These are phyloP conservation scores for Protophormia terraenovae DNA, from an alignment of 2,888 invertebrate genomes.

Conservation along the genomic window DNA sequence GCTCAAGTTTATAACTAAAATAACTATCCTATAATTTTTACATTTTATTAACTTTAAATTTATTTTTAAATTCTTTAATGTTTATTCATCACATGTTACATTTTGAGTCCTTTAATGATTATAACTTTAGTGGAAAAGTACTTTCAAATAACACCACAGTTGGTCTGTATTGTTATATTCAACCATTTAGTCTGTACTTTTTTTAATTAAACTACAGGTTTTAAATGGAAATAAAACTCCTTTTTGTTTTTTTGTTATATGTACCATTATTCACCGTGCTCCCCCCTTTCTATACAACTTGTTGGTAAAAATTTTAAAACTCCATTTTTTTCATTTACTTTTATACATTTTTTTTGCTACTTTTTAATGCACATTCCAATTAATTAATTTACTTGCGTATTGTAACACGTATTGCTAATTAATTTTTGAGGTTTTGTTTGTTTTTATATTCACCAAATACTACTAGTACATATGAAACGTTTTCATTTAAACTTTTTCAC, in stretches of 20 bases:
- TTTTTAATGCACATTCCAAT: constrained; percentile 67
- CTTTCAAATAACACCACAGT: neutral
- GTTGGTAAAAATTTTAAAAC: neutral
- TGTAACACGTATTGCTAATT: constrained; percentile 72
- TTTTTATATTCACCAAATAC: constrained; percentile 60
- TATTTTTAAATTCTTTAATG: too few relatives aligned
- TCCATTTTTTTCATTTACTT: neutral
- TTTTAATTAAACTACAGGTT: constrained; percentile 34
- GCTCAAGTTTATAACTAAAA: too few relatives aligned
- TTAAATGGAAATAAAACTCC: neutral
- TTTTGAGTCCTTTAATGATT: neutral
- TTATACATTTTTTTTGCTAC: neutral
- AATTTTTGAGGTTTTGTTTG: constrained; percentile 74
- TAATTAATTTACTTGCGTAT: constrained; percentile 72
- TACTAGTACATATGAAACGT: constrained; percentile 10
- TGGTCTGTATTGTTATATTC: neutral
- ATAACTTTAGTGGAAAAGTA: neutral
- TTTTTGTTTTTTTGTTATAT: neutral
- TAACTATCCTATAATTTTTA: too few relatives aligned
- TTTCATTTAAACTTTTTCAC: neutral
- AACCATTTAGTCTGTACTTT: neutral
- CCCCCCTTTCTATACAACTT: neutral
- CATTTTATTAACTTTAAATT: too few relatives aligned
- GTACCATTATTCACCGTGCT: neutral
- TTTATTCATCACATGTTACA: too few relatives aligned